phyloP scores from a whole-genome alignment of 2,888 invertebrate species.

The Limnephilus auricula region DNA sequence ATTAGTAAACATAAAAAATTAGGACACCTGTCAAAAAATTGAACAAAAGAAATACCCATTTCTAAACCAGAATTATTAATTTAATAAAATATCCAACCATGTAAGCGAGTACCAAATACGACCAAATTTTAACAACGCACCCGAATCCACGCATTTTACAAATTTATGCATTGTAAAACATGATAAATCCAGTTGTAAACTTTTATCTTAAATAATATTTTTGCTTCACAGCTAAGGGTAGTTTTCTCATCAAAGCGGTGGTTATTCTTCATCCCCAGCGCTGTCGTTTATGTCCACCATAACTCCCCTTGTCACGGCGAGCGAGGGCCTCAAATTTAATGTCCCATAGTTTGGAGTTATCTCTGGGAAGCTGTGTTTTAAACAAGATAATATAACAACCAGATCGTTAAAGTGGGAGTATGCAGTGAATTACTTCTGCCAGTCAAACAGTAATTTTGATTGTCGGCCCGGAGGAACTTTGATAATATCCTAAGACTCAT shows the following conservation, averaged over 20 bases:
- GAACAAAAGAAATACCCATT: too few relatives aligned
- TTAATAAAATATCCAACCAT: too few relatives aligned
- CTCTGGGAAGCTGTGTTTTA: conserved; percentile 23
- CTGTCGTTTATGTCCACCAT: background rate
- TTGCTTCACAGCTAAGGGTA: background rate
- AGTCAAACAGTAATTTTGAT: background rate
- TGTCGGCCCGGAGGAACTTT: background rate
- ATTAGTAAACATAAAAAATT: too few relatives aligned
- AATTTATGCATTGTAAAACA: background rate
- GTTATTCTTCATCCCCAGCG: conserved; percentile 2
- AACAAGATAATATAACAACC: conserved; percentile 12
- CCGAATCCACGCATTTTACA: background rate
- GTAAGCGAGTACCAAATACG: background rate
- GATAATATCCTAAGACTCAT: background rate
- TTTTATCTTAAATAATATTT: background rate
- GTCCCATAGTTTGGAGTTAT: conserved; percentile 24
- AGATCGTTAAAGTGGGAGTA: conserved; percentile 9
- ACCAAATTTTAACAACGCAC: background rate
- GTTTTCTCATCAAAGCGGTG: background rate
- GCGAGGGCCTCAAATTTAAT: conserved; percentile 13
- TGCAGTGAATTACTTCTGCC: conserved; percentile 2
- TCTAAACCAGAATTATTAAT: too few relatives aligned
- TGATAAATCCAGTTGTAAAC: background rate
- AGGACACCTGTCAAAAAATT: too few relatives aligned
- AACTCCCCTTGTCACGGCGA: conserved; percentile 12